phyloP scores from a whole-genome alignment of 2,797 vertebrate genomes.

The Lepilemur septentrionalis region DNA sequence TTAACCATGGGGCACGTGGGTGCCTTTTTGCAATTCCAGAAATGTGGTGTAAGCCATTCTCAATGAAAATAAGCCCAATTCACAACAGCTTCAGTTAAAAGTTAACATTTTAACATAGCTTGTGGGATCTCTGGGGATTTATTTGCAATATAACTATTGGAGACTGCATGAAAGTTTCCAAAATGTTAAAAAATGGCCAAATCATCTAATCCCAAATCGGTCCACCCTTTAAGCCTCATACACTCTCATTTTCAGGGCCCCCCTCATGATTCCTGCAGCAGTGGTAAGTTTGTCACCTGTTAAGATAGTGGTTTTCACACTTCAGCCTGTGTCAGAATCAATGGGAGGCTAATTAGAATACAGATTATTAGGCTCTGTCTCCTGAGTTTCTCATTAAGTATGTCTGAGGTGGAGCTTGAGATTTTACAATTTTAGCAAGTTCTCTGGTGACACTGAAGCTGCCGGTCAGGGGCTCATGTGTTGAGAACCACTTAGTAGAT shows the following conservation, averaged over 20 bases:
- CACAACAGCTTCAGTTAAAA: not conserved
- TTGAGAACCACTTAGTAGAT: not conserved
- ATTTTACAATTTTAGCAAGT: not conserved
- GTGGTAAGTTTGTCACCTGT: not conserved
- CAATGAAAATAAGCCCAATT: not conserved
- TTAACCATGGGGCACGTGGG: not conserved
- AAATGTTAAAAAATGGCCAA: not conserved
- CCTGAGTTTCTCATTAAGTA: conserved; percentile 4
- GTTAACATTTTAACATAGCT: not conserved
- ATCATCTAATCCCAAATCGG: not conserved
- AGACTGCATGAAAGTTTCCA: not conserved
- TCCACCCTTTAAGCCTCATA: not conserved
- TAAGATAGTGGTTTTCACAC: not conserved
- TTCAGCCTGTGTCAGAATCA: not conserved
- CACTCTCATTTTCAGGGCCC: not conserved
- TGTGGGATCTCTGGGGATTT: not conserved
- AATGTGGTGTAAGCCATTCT: not conserved
- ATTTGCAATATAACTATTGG: not conserved
- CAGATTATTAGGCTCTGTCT: not conserved
- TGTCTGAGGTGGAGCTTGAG: not conserved
- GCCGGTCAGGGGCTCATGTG: not conserved
- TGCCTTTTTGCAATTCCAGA: not conserved
- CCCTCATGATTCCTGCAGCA: not conserved
- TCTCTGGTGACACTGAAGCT: not conserved
- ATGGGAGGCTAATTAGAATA: not conserved